Percentiles rank a stretch among this genome's conserved stretches.
Conservation (phyloP, 2,888 invertebrate species). For the Branchinecta sandiegonensis region DNA sequence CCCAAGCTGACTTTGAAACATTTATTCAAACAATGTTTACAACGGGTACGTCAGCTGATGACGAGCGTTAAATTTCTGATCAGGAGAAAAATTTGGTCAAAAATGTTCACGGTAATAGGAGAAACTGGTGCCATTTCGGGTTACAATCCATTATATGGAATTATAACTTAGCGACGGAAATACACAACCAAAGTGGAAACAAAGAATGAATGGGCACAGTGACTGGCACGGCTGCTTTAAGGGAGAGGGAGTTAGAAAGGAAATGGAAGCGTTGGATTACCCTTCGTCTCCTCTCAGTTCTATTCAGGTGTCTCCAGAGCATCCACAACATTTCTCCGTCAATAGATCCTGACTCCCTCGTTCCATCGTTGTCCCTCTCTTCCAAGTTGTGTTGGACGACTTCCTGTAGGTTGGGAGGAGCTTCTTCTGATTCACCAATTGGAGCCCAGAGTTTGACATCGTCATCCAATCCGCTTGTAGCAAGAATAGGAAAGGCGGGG, state of each 20-base stretch:
- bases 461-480: slow-evolving; percentile 78
- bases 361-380: slow-evolving; percentile 35
- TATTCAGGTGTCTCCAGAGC: slow-evolving; percentile 39
- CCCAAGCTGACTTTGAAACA: too few species aligned
- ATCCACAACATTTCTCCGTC: slow-evolving; percentile 42
- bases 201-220: not conserved
- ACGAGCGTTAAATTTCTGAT: too few species aligned
- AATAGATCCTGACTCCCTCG: slow-evolving; percentile 35
- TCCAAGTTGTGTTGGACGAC: slow-evolving; percentile 37
- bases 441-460: slow-evolving; percentile 90
- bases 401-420: slow-evolving; percentile 40
- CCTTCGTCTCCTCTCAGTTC: slow-evolving; percentile 34
- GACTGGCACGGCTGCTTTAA: too few species aligned
- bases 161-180: too few species aligned
- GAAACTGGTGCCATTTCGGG: too few species aligned
- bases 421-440: slow-evolving; percentile 40
- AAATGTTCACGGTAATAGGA: too few species aligned
- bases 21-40: too few species aligned
- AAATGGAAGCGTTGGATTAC: slow-evolving; percentile 23
- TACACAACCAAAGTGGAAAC: not conserved
- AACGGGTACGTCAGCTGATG: too few species aligned
- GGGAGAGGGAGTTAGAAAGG: too few species aligned
- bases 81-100: too few species aligned
- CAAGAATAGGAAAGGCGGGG: slow-evolving; percentile 68
- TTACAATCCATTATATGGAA: too few species aligned